phyloP scores from a whole-genome alignment of 1,140 invertebrate genomes.

The Maconellicoccus hirsutus region DNA sequence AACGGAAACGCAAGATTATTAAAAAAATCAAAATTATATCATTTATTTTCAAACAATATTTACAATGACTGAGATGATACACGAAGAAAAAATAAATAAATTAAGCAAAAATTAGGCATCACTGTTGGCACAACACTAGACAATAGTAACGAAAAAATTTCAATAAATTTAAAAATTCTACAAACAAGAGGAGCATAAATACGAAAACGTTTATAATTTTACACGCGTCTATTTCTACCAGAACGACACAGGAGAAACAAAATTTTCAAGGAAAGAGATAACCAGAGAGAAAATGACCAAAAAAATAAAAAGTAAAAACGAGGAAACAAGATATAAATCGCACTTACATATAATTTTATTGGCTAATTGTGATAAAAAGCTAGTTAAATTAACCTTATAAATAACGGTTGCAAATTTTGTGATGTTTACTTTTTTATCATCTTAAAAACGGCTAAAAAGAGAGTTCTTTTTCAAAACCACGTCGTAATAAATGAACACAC shows the following conservation, averaged over 20 bases:
- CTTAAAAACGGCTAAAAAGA: background rate
- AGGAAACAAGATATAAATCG: background rate
- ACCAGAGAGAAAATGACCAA: background rate
- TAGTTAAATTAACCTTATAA: background rate
- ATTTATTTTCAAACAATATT: conserved; percentile 20
- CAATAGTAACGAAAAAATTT: conserved; percentile 11
- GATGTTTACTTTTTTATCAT: background rate
- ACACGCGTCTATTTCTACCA: background rate
- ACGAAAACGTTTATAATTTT: background rate
- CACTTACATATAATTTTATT: background rate
- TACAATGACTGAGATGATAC: conserved; percentile 16
- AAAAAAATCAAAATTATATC: conserved; percentile 19
- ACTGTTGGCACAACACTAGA: conserved; percentile 18
- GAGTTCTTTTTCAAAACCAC: background rate
- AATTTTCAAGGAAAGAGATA: background rate
- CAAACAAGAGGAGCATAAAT: background rate
- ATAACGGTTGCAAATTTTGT: conserved; percentile 17
- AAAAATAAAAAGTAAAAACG: background rate
- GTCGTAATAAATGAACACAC: conserved; percentile 16
- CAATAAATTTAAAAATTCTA: background rate
- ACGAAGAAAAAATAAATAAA: background rate
- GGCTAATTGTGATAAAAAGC: conserved; percentile 3
- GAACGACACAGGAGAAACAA: background rate
- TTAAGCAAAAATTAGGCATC: background rate
- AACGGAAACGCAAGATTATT: too few species aligned